phyloP scores from a whole-genome alignment of 1,140 invertebrate genomes.

The Aricia agestis region DNA sequence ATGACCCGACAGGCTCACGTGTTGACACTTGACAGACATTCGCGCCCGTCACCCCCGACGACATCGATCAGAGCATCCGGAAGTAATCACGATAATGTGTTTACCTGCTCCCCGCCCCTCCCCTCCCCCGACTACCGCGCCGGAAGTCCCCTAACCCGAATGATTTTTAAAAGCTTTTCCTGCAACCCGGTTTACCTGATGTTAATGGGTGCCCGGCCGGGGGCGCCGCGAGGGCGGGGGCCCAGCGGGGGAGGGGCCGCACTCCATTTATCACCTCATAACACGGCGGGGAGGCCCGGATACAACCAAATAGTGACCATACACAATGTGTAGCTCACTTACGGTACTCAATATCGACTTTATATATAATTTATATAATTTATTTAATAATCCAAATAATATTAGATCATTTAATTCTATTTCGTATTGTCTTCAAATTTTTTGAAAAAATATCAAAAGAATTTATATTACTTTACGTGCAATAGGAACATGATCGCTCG shows the following conservation, averaged over 20 bases:
- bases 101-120: constrained; percentile 48
- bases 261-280: neutral
- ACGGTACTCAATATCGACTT: too few relatives aligned
- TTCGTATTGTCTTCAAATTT: too few relatives aligned
- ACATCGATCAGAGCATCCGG: constrained; percentile 40
- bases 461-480: too few relatives aligned
- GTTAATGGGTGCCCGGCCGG: constrained; percentile 36
- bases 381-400: too few relatives aligned
- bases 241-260: too few relatives aligned
- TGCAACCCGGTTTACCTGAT: constrained; percentile 40
- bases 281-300: neutral
- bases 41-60: constrained; percentile 19
- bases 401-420: too few relatives aligned
- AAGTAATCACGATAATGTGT: constrained; percentile 59
- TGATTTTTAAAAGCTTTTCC: constrained; percentile 46
- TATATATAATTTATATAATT: too few relatives aligned
- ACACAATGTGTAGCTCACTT: too few relatives aligned
- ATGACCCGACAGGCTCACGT: neutral
- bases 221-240: neutral
- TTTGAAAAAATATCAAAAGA: too few relatives aligned
- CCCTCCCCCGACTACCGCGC: too few relatives aligned
- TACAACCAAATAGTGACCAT: neutral
- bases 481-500: too few relatives aligned
- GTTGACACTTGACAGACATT: neutral
- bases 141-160: constrained; percentile 35